Conservation (phyloP, 2,888 invertebrate genomes). For the Macrosoma leucophasiata region DNA sequence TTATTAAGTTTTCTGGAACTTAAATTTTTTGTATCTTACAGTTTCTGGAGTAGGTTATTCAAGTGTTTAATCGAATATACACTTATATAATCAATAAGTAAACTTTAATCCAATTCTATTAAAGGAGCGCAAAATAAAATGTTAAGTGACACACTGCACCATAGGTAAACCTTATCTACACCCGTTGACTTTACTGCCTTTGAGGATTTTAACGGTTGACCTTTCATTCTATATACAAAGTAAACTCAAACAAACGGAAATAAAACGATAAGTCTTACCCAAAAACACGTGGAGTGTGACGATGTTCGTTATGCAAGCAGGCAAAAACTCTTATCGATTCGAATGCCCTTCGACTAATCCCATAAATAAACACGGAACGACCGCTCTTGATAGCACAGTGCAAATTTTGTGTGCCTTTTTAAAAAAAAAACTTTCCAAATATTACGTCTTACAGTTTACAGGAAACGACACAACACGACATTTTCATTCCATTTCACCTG, state of each 20-base stretch:
- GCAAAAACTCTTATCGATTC: conserved; percentile 32
- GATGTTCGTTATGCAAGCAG: conserved; percentile 13
- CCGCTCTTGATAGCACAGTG: conserved; percentile 28
- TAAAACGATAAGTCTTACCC: neutral
- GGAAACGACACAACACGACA: conserved; percentile 34
- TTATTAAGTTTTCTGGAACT: too few relatives aligned
- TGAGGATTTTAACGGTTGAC: conserved; percentile 9
- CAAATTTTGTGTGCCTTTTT: conserved; percentile 38
- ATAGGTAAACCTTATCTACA: too few relatives aligned
- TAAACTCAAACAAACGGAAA: neutral
- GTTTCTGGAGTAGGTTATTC: too few relatives aligned
- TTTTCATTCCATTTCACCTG: conserved; percentile 27
- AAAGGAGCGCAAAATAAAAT: too few relatives aligned
- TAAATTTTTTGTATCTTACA: too few relatives aligned
- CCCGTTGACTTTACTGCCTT: too few relatives aligned
- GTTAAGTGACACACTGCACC: too few relatives aligned
- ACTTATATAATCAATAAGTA: too few relatives aligned
- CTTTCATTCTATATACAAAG: conserved; percentile 2
- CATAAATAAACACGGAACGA: conserved; percentile 46
- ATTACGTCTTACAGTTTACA: conserved; percentile 30
- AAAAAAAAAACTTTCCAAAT: conserved; percentile 44
- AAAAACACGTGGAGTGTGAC: conserved; percentile 14
- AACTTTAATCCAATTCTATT: too few relatives aligned
- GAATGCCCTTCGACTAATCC: conserved; percentile 43
- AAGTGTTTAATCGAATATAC: too few relatives aligned